Evolutionary conservation across 2,113 vertebrate genomes (phyloP), one percentile per base, ranked within the genome.

Genomic region (Nannobrachium achirus): DNA sequence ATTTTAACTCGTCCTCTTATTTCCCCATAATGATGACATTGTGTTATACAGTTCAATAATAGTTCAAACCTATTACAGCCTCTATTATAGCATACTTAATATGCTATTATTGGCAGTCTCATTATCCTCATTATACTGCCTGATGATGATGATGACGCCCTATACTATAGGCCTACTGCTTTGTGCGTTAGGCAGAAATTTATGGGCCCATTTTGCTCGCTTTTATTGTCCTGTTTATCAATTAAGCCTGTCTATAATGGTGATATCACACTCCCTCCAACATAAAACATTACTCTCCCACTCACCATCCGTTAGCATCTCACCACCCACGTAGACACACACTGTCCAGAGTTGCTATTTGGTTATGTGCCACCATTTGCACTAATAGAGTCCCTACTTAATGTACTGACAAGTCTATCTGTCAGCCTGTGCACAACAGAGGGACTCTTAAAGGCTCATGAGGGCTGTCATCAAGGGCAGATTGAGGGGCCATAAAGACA

Each of bases 301-400:
- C 88, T 87, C 89, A 82, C 89, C 88, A 89, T 86, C 89, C 87
- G 88, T 60, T 71, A 79, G 75, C 82, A 87, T 89, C 88, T 78
- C 89, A 89, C 89, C 87, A 90, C 89, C 89, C 85, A 91, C 89
- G 76, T 81, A 87, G 74, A 83, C 88, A 87, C 81, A 86, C 88
- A 85, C 88, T 88, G 86, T 89, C 86, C 84, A 64, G 75, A 20
- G 88, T 69, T 70, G 83, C 83, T 79, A 81, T 81, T 68, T 83
- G 82, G 85, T 86, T 71, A 81, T 74, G 77, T 82, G 83, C 86
- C 82, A 85, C 81, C 89, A 87, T 87, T 91, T 85, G 81, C 79
- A 65, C 85, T 88, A 87, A 91, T 87, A 83, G 82, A 79, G 76
- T 52, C 73, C 66, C 77, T 75, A 73, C 78, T 89, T 87, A 85